Conservation (phyloP, 2,797 vertebrate genomes). For the Myotis vivesi region DNA sequence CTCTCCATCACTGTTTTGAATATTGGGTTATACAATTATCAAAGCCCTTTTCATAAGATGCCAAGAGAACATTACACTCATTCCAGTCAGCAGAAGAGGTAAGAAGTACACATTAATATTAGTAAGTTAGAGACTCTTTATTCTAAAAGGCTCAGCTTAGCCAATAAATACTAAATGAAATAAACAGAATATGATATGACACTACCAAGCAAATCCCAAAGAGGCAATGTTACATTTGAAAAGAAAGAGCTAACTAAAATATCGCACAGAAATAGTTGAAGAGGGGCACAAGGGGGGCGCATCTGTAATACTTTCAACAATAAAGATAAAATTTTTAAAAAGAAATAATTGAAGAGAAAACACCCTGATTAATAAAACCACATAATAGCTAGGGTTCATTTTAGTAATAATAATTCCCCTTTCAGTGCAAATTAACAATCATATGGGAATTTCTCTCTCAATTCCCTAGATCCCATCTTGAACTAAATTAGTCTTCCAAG, state of each 20-base stretch:
- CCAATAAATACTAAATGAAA: not conserved
- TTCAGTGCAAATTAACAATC: not conserved
- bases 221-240: not conserved
- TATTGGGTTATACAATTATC: not conserved
- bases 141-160: slow-evolving; percentile 6
- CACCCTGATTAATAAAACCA: not conserved
- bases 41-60: not conserved
- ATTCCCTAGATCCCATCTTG: not conserved
- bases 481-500: not conserved
- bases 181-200: not conserved
- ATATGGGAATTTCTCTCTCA: not conserved
- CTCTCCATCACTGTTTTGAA: not conserved
- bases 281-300: not conserved
- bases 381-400: not conserved
- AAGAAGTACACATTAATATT: not conserved
- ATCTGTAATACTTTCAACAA: too few species aligned
- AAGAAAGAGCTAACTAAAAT: slow-evolving; percentile 15
- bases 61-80: not conserved
- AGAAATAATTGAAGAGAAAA: not conserved
- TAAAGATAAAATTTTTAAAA: too few species aligned
- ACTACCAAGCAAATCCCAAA: not conserved
- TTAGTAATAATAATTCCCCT: not conserved
- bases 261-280: not conserved
- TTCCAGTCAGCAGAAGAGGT: not conserved
- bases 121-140: slow-evolving; percentile 22